Evolutionary conservation across 2,888 invertebrate genomes (phyloP).

Genomic region (Masnerella sp.): DNA sequence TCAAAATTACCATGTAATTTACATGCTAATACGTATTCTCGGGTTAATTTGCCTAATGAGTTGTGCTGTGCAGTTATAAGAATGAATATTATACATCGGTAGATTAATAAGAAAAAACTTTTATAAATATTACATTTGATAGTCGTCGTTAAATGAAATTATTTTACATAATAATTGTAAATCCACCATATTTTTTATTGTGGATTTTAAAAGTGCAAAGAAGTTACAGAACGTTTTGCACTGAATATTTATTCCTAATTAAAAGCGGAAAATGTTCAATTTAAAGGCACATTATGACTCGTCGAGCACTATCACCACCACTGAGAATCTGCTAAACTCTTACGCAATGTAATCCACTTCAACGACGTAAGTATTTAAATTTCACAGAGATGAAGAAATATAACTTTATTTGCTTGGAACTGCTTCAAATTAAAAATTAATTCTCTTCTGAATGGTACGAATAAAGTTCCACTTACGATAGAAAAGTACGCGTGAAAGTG

Average conservation of each 20-base stretch:
- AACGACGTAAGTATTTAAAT: slow-evolving; percentile 23
- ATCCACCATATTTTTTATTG: too few species aligned
- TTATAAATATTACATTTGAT: too few species aligned
- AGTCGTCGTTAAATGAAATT: too few species aligned
- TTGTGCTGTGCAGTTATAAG: background rate
- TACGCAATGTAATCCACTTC: slow-evolving; percentile 30
- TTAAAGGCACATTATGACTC: background rate
- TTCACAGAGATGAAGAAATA: slow-evolving; percentile 17
- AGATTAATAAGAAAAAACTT: too few species aligned
- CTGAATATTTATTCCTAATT: slow-evolving; percentile 1
- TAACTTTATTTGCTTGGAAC: slow-evolving; percentile 9
- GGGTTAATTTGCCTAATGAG: slow-evolving; percentile 6
- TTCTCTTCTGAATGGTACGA: slow-evolving; percentile 5
- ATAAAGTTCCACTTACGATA: slow-evolving; percentile 2
- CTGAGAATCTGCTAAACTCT: slow-evolving; percentile 17
- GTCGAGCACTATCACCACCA: background rate
- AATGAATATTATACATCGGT: too few species aligned
- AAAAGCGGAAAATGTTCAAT: slow-evolving; percentile 1
- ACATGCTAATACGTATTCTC: slow-evolving; percentile 10
- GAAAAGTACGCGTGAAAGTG: slow-evolving; percentile 14
- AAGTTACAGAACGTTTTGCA: too few species aligned
- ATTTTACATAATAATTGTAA: too few species aligned
- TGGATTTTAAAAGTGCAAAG: too few species aligned
- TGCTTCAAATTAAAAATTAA: slow-evolving; percentile 19
- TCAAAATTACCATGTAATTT: slow-evolving; percentile 1